Percentiles rank a stretch among this genome's conserved stretches.
Evolutionary conservation across 2,888 invertebrate species (phyloP).

Genomic region (Toxonevra muliebris): DNA sequence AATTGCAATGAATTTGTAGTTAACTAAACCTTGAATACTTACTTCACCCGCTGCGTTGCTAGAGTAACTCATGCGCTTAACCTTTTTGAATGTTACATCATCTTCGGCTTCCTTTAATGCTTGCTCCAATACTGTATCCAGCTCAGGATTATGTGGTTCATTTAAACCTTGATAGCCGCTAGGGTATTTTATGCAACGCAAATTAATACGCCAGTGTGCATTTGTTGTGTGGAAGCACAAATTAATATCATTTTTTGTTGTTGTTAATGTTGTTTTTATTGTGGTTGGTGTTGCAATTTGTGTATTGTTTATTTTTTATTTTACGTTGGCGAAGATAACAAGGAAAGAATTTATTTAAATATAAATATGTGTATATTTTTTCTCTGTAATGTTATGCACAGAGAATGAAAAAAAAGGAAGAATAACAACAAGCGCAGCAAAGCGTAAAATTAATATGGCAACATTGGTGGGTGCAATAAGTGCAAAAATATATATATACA

Average conservation of each 20-base stretch:
- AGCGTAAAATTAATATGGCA: conserved; percentile 14
- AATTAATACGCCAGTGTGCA: no score
- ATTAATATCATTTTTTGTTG: no score
- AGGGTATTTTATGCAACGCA: background rate
- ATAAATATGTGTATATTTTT: conserved; percentile 1
- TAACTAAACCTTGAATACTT: conserved; percentile 44
- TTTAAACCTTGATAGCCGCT: conserved; percentile 55
- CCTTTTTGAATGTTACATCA: conserved; percentile 77
- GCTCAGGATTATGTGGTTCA: conserved; percentile 64
- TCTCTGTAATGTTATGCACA: background rate
- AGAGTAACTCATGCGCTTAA: conserved; percentile 77
- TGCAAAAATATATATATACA: no score
- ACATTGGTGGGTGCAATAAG: no score
- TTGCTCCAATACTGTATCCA: conserved; percentile 72
- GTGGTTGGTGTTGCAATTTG: background rate
- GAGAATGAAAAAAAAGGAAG: background rate
- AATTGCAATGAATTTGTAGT: no score
- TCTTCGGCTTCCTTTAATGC: conserved; percentile 74
- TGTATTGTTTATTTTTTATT: background rate
- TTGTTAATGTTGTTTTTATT: background rate
- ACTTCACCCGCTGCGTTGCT: conserved; percentile 76
- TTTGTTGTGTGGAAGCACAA: no score
- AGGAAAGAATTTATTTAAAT: background rate
- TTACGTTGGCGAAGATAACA: background rate
- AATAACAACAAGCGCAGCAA: conserved; percentile 5